phyloP scores from a whole-genome alignment of 2,113 vertebrate species.

The Okapia johnstoni region DNA sequence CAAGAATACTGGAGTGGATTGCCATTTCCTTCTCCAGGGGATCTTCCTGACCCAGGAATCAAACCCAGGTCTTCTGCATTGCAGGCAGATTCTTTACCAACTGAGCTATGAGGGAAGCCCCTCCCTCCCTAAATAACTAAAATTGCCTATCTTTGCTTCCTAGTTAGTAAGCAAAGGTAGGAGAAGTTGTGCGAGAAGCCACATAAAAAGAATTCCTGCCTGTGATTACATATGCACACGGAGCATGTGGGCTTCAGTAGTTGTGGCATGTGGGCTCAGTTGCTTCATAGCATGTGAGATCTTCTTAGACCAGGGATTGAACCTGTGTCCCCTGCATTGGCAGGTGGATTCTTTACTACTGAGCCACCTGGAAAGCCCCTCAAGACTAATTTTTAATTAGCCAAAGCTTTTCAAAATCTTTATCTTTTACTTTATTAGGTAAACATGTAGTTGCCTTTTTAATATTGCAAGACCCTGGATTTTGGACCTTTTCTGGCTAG shows the following conservation, averaged over 20 bases:
- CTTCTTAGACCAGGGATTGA: not conserved
- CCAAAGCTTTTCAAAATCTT: not conserved
- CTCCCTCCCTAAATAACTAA: not conserved
- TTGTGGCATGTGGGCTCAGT: not conserved
- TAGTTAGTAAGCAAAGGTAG: not conserved
- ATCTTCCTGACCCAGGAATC: no score
- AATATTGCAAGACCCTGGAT: not conserved
- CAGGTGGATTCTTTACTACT: not conserved
- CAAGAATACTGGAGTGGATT: no score
- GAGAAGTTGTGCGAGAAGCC: not conserved
- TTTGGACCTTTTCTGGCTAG: not conserved
- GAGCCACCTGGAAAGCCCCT: not conserved
- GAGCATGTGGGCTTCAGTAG: not conserved
- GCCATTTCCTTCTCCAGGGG: no score
- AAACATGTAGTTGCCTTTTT: not conserved
- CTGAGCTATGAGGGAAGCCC: not conserved
- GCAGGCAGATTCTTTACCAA: no score
- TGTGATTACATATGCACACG: not conserved
- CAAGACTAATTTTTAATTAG: not conserved
- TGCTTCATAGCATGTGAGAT: not conserved
- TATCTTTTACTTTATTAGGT: not conserved
- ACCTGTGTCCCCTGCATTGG: not conserved
- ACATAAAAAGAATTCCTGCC: not conserved
- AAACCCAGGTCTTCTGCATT: no score
- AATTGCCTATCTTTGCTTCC: not conserved